A percentile compares a stretch with the other conserved stretches of the same genome.
phyloP scores from a whole-genome alignment of 2,113 vertebrate genomes.

The Mus spicilegus region DNA sequence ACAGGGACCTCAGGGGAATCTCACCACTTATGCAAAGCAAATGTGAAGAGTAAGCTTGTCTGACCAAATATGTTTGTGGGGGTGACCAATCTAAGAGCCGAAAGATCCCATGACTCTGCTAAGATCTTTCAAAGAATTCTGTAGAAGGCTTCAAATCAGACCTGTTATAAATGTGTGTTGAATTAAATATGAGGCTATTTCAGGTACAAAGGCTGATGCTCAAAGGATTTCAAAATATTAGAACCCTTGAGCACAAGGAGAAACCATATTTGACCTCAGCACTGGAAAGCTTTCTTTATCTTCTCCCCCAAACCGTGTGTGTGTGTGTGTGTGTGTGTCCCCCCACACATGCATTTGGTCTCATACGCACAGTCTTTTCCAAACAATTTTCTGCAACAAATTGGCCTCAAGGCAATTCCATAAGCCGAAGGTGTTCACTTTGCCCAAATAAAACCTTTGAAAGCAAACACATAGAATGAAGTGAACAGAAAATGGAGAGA shows the following conservation, averaged over 20 bases:
- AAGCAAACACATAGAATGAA: background rate
- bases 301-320: background rate
- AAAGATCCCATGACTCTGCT: background rate
- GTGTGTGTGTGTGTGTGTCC: background rate
- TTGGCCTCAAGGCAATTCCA: slow-evolving; percentile 57
- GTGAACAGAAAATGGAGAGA: background rate
- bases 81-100: background rate
- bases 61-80: background rate
- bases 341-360: background rate
- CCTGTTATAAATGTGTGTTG: slow-evolving; percentile 40
- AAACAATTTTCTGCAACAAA: slow-evolving; percentile 64
- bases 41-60: background rate
- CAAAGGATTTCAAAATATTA: slow-evolving; percentile 33
- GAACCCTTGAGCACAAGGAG: background rate
- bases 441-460: slow-evolving; percentile 36
- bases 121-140: slow-evolving; percentile 9
- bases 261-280: slow-evolving; percentile 43
- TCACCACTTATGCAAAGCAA: background rate
- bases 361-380: background rate
- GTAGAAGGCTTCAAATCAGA: slow-evolving; percentile 15
- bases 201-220: slow-evolving; percentile 28
- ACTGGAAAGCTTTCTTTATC: background rate
- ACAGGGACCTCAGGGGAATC: background rate
- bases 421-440: background rate
- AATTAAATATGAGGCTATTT: slow-evolving; percentile 69